These are phyloP conservation scores for Glandiceps talaboti DNA, from an alignment of 53 echinoderm and acorn worm genomes.

Conservation along the genomic window DNA sequence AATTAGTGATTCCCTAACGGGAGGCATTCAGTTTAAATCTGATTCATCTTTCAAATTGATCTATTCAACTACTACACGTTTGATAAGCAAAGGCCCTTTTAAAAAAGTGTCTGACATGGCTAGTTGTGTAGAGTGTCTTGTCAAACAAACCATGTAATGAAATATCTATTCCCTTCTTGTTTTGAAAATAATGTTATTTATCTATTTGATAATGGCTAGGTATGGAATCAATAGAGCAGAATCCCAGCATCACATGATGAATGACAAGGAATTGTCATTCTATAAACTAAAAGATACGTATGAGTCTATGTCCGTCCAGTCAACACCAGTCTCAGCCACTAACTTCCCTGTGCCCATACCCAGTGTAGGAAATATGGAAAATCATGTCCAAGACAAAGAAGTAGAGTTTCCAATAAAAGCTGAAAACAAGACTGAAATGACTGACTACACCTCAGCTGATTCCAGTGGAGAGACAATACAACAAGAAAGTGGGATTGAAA, in stretches of 20 bases:
- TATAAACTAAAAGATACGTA: conserved; percentile 82
- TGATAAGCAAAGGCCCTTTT: too few relatives aligned
- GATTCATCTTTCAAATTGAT: too few relatives aligned
- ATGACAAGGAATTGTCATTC: conserved; percentile 79
- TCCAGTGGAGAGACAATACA: too few relatives aligned
- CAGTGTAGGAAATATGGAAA: conserved; percentile 14
- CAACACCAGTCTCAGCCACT: conserved; percentile 28
- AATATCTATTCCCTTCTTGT: too few relatives aligned
- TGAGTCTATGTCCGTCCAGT: conserved; percentile 38
- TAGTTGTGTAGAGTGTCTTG: too few relatives aligned
- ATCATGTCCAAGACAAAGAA: neutral
- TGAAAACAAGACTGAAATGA: neutral
- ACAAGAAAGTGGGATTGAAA: neutral
- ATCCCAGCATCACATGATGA: conserved; percentile 89
- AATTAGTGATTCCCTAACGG: too few relatives aligned
- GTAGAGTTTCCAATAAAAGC: neutral
- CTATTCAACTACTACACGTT: too few relatives aligned
- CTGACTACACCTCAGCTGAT: conserved; percentile 1
- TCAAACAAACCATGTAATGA: too few relatives aligned
- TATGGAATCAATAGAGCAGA: conserved; percentile 93
- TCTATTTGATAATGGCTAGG: too few relatives aligned
- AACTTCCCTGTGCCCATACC: conserved; percentile 11
- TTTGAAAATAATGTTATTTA: too few relatives aligned
- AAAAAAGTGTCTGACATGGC: too few relatives aligned
- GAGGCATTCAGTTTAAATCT: too few relatives aligned